Evolutionary conservation across 2,113 vertebrate genomes (phyloP).

Genomic region (Cryptotis parvus): DNA sequence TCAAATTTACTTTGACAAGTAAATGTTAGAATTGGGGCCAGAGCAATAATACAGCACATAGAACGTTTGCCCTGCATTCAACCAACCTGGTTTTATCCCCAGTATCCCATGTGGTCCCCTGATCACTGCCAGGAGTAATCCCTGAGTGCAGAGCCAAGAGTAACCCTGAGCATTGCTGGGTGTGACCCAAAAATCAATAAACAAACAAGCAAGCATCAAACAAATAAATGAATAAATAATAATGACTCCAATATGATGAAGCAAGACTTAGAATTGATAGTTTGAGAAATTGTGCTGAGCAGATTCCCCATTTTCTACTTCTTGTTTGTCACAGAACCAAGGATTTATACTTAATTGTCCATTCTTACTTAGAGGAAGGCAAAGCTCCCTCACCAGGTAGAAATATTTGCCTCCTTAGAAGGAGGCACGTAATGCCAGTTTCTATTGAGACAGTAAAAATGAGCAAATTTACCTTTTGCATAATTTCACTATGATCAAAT

Average conservation of each 20-base stretch:
- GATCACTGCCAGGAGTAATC: too few relatives aligned
- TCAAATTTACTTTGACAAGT: too few relatives aligned
- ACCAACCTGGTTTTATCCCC: too few relatives aligned
- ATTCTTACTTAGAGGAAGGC: conserved; percentile 5
- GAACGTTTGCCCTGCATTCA: too few relatives aligned
- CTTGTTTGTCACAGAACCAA: background rate
- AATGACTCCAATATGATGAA: background rate
- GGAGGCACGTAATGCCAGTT: conserved; percentile 43
- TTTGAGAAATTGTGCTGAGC: conserved; percentile 37
- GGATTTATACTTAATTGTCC: background rate
- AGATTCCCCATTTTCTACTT: conserved; percentile 36
- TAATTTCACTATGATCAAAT: conserved; percentile 69
- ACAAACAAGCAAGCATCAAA: too few relatives aligned
- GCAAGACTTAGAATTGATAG: background rate
- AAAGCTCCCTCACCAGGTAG: background rate
- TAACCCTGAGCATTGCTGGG: too few relatives aligned
- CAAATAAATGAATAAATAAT: background rate
- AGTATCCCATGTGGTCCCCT: too few relatives aligned
- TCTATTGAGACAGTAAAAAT: conserved; percentile 65
- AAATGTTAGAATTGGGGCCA: too few relatives aligned
- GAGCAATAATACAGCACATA: too few relatives aligned
- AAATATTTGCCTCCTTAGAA: conserved; percentile 19
- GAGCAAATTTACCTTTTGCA: conserved; percentile 73
- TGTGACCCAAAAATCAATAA: too few relatives aligned
- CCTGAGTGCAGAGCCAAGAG: too few relatives aligned